Evolutionary conservation across 2,113 vertebrate species (phyloP).

Genomic region (Podocnemis expansa): DNA sequence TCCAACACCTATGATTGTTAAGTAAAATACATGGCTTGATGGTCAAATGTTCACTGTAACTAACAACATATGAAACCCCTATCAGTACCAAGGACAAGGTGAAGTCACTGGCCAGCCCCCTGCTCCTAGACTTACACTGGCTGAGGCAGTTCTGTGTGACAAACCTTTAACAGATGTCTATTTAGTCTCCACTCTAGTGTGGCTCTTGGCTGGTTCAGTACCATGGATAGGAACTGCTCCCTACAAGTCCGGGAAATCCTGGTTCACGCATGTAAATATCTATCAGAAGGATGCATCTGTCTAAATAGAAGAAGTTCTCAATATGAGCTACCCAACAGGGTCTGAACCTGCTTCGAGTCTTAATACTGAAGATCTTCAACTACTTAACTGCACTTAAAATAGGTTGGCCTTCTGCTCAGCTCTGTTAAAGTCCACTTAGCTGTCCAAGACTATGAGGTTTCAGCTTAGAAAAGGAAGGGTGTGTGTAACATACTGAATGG

Average conservation of each 20-base stretch:
- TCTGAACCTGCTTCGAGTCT: background rate
- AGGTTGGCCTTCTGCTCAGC: background rate
- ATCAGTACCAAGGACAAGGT: background rate
- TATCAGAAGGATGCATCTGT: background rate
- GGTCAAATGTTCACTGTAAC: background rate
- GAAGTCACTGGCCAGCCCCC: background rate
- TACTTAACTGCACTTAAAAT: no score
- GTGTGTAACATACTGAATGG: background rate
- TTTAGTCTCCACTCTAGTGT: no score
- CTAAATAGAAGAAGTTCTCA: background rate
- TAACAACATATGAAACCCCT: background rate
- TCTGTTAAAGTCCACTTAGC: background rate
- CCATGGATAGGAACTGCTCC: background rate
- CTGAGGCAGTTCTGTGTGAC: no score
- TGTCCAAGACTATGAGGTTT: background rate
- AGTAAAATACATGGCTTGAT: background rate
- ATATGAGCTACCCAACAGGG: no score
- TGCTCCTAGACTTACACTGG: background rate
- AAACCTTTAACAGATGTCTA: no score
- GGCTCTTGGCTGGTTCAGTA: background rate
- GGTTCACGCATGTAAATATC: no score
- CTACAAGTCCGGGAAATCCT: background rate
- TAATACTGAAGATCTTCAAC: no score
- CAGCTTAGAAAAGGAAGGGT: background rate
- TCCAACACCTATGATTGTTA: background rate